Evolutionary conservation across 2,113 vertebrate species (phyloP).

Genomic region (Phocoena phocoena): DNA sequence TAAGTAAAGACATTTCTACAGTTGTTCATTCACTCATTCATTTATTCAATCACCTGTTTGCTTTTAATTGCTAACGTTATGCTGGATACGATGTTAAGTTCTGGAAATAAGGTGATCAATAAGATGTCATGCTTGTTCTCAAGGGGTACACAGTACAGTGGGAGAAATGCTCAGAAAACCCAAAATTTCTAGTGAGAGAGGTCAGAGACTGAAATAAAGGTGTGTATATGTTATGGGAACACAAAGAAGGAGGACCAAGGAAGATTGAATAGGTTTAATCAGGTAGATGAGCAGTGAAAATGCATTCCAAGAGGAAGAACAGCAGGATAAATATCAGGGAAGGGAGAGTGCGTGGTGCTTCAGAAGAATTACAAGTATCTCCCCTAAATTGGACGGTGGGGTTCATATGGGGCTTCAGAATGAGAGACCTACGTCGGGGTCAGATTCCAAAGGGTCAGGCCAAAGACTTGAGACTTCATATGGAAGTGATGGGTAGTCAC

Average conservation of each 20-base stretch:
- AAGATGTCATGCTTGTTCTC: not conserved
- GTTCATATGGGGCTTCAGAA: not conserved
- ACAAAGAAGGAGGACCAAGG: not conserved
- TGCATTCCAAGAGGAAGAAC: not conserved
- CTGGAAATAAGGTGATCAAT: not conserved
- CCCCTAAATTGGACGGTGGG: not conserved
- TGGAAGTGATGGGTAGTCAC: not conserved
- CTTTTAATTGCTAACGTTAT: not conserved
- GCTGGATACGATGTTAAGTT: not conserved
- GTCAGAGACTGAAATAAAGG: not conserved
- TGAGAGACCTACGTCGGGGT: not conserved
- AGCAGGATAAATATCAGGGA: not conserved
- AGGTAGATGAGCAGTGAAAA: not conserved
- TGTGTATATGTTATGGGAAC: not conserved
- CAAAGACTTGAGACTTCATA: not conserved
- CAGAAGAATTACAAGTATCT: not conserved
- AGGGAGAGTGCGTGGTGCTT: fast-evolving
- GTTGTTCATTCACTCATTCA: not conserved
- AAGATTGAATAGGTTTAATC: not conserved
- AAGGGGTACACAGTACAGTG: not conserved
- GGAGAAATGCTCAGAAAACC: not conserved
- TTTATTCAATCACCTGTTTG: not conserved
- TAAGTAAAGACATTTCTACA: not conserved
- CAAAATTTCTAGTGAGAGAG: not conserved
- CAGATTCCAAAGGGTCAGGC: not conserved